Percentiles rank a stretch among this genome's conserved stretches.
These are phyloP conservation scores for Pipistrellus pygmaeus DNA, from an alignment of 2,797 vertebrate genomes.

Conservation along the genomic window DNA sequence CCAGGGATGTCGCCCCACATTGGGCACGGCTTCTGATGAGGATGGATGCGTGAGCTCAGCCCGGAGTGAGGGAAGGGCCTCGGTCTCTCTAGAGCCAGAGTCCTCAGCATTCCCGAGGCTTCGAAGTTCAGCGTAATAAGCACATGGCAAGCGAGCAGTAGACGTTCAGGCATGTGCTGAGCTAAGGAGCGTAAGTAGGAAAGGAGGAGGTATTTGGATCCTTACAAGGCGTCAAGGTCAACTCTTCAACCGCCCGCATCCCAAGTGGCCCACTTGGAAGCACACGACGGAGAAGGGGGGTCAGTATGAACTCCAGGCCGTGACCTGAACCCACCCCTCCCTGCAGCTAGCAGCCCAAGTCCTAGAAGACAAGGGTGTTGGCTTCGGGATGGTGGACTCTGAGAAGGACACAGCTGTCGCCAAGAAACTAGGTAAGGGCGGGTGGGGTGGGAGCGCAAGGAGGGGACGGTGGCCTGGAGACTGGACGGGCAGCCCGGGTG, in stretches of 20 bases:
- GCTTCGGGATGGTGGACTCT: slow-evolving; percentile 94
- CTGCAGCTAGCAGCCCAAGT: slow-evolving; percentile 95
- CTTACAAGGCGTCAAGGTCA: background rate
- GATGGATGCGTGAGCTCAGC: background rate
- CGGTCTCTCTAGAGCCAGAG: background rate
- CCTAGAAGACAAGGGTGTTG: slow-evolving; percentile 94
- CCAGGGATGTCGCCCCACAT: background rate
- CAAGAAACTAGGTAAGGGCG: slow-evolving; percentile 93
- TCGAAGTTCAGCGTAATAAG: background rate
- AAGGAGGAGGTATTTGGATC: background rate
- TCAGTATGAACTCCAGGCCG: background rate
- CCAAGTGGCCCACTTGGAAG: background rate
- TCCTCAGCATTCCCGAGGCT: background rate
- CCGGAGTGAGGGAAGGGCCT: background rate
- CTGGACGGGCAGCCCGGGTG: background rate
- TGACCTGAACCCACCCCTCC: background rate
- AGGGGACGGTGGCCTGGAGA: background rate
- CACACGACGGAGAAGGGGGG: background rate
- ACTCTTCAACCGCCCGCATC: background rate
- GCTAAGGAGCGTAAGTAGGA: background rate
- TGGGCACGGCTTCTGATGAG: background rate
- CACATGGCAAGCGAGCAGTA: background rate
- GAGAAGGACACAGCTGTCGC: slow-evolving; percentile 92
- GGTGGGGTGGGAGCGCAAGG: background rate
- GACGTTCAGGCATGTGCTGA: background rate